Conservation (phyloP, 2,113 vertebrate genomes). For the Mastomys natalensis region DNA sequence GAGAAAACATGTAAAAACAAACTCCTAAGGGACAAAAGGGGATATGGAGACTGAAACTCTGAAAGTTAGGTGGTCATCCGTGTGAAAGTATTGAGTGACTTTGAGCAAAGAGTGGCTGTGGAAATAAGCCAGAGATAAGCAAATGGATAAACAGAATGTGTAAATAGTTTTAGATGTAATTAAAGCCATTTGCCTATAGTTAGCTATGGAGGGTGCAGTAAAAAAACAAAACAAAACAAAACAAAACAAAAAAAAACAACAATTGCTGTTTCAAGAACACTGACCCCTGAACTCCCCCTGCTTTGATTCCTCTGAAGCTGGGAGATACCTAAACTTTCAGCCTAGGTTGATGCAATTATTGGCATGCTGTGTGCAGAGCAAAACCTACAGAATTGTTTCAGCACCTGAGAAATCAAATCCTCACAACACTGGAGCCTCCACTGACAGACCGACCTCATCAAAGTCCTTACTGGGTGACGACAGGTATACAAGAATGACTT, state of each 20-base stretch:
- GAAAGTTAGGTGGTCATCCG: neutral
- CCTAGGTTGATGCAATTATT: too few relatives aligned
- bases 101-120: neutral
- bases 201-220: neutral
- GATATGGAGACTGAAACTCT: too few relatives aligned
- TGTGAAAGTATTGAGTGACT: neutral
- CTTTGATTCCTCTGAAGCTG: neutral
- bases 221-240: too few relatives aligned
- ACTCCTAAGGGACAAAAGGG: too few relatives aligned
- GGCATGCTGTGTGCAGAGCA: accelerated
- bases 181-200: neutral
- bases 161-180: neutral
- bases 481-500: neutral
- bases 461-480: too few relatives aligned
- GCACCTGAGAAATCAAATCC: too few relatives aligned
- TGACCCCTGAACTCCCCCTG: neutral
- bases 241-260: too few relatives aligned
- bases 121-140: neutral
- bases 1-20: neutral
- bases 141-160: neutral
- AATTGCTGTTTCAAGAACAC: neutral
- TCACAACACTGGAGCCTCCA: neutral
- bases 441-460: neutral
- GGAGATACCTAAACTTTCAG: neutral
- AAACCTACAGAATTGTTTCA: too few relatives aligned